Base-by-base conservation (phyloP, 2,888 invertebrate species). In the Drepana falcataria region DNA sequence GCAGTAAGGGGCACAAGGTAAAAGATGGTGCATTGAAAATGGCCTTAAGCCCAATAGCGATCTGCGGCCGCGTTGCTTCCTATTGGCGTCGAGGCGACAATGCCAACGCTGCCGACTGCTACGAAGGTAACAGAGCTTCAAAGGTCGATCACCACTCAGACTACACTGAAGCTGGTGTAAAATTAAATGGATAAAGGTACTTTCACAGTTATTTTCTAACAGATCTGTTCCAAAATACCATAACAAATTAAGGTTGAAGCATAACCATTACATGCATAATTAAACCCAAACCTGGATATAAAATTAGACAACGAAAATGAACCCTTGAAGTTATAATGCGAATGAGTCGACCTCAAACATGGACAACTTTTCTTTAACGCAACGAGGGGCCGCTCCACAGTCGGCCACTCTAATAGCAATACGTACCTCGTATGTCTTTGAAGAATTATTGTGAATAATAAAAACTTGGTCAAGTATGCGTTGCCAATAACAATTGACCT, bases 21-120 rank as follows among this genome's bases (percentile, higher is more conserved):
- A 91, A 88, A 90, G 90, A 91, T 91, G 91, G 91, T 90, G 88
- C 91, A 91, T 90, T 91, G 89, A 89, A 83, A 87, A 84, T 78
- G 91, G 83, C 91, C 91, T 90, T 89, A 91, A 84, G 87, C 89
- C 89, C 89, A 90, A 91, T 90, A 90, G 89, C 88, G 75, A 85
- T 85, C 84, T 86, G 83, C 76, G 85, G 75, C 80, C 81, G 84
- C 73, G 81, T 77, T 82, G 90, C 91, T 91, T 91, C 91, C 91
- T 90, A 90, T 83, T 89, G 88, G 85, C 86, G 83, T 77, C 79
- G 85, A 83, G 85, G 84, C 79, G 87, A 87, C 89, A 88, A 87
- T 87, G 88, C 86, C 87, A 81, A 71, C 78, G 75, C 74, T 71
- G 79, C 70, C 80, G 75, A 69, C 77, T 79, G 83, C 72, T 71